These are phyloP conservation scores for Eumeta japonica DNA, from an alignment of 1,140 invertebrate species.

Conservation along the genomic window DNA sequence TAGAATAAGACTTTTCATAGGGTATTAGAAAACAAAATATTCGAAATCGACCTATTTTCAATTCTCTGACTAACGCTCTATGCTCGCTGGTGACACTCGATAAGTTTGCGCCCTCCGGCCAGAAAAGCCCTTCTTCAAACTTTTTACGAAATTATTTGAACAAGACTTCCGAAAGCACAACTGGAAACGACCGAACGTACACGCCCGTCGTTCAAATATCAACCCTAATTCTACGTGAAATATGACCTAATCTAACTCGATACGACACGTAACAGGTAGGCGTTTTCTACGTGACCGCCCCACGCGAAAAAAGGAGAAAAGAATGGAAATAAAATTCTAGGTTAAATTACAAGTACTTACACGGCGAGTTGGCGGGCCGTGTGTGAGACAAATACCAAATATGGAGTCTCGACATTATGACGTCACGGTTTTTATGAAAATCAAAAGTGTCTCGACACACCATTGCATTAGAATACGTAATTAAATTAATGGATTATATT, in stretches of 20 bases:
- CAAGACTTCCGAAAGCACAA: constrained; percentile 24
- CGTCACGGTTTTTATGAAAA: too few species aligned
- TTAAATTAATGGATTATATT: too few species aligned
- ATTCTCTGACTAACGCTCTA: too few species aligned
- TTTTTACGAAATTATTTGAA: constrained; percentile 50
- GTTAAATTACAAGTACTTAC: constrained; percentile 44
- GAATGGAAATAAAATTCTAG: constrained; percentile 34
- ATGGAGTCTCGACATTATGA: too few species aligned
- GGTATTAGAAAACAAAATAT: too few species aligned
- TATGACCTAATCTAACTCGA: not conserved
- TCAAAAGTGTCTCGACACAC: too few species aligned
- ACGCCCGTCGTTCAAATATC: too few species aligned
- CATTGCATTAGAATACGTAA: too few species aligned
- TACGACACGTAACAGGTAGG: constrained; percentile 13
- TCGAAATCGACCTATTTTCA: too few species aligned
- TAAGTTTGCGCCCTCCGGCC: constrained; percentile 35
- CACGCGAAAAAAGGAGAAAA: constrained; percentile 14
- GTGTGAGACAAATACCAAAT: constrained; percentile 36
- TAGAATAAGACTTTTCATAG: too few species aligned
- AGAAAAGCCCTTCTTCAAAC: constrained; percentile 36
- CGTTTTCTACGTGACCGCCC: constrained; percentile 13
- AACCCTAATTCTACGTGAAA: too few species aligned
- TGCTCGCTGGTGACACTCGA: constrained; percentile 22
- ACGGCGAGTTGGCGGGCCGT: constrained; percentile 28
- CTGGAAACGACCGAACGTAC: constrained; percentile 12